Conservation (phyloP, 2,113 vertebrate genomes). For the Chunga burmeisteri region DNA sequence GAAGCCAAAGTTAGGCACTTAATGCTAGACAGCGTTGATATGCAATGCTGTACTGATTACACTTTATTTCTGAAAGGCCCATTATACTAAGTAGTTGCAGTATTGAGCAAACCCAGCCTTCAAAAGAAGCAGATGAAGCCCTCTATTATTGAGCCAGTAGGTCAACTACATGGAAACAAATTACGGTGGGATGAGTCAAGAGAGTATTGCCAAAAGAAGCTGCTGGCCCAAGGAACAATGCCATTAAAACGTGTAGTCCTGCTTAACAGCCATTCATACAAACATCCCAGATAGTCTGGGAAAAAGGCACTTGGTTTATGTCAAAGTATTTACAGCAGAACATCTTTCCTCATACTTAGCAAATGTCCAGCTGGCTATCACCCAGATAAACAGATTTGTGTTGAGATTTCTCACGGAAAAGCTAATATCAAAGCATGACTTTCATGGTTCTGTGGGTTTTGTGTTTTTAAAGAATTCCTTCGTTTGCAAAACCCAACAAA, state of each 20-base stretch:
- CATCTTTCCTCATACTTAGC: not conserved
- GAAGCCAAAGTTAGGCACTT: not conserved
- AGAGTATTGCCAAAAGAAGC: not conserved
- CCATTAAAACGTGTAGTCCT: not conserved
- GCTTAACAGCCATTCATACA: not conserved
- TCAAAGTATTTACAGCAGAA: conserved; percentile 47
- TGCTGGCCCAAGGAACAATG: not conserved
- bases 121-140: not conserved
- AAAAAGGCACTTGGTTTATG: conserved; percentile 21
- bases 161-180: not conserved
- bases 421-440: not conserved
- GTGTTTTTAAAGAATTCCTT: not conserved
- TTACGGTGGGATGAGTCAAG: not conserved
- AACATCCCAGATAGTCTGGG: not conserved
- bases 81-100: not conserved
- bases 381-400: conserved; percentile 18
- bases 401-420: not conserved
- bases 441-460: not conserved
- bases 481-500: not conserved
- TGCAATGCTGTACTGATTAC: not conserved
- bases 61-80: not conserved
- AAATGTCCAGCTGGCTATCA: conserved; percentile 27
- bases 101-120: not conserved
- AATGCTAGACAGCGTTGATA: not conserved
- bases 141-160: not conserved